phyloP scores from a whole-genome alignment of 2,888 invertebrate genomes.

The Lepidonotus clava region DNA sequence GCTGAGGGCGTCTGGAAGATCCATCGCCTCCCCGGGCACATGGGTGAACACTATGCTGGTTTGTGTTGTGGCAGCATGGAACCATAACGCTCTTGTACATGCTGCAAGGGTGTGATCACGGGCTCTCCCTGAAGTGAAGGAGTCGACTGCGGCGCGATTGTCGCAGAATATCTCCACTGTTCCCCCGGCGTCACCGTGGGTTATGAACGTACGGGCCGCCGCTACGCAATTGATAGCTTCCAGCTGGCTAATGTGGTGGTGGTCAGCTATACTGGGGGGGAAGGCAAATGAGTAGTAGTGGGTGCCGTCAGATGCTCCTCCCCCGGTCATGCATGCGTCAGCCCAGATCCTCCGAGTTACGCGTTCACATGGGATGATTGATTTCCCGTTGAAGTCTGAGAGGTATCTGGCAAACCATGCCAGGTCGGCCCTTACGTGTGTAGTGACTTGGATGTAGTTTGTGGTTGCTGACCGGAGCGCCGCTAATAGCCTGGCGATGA shows the following conservation, averaged over 20 bases:
- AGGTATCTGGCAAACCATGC: not conserved
- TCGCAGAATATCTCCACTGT: not conserved
- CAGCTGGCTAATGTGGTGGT: too few relatives aligned
- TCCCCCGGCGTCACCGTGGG: not conserved
- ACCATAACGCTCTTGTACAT: not conserved
- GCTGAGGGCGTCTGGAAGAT: not conserved
- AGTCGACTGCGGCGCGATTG: not conserved
- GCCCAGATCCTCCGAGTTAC: not conserved
- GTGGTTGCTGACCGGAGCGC: too few relatives aligned
- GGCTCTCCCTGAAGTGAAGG: not conserved
- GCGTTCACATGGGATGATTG: not conserved
- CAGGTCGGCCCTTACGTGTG: too few relatives aligned
- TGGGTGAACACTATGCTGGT: not conserved
- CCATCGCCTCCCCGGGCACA: not conserved
- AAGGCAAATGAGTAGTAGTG: not conserved
- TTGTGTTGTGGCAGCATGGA: not conserved
- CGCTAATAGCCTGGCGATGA: too few relatives aligned
- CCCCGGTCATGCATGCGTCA: not conserved
- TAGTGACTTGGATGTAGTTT: too few relatives aligned
- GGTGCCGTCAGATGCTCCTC: not conserved
- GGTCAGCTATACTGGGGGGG: not conserved
- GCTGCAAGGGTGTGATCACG: not conserved
- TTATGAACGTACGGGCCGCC: not conserved
- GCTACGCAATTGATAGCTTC: too few relatives aligned
- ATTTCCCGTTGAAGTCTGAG: not conserved